Evolutionary conservation across 2,113 vertebrate genomes (phyloP).

Genomic region (Mustela nigripes): DNA sequence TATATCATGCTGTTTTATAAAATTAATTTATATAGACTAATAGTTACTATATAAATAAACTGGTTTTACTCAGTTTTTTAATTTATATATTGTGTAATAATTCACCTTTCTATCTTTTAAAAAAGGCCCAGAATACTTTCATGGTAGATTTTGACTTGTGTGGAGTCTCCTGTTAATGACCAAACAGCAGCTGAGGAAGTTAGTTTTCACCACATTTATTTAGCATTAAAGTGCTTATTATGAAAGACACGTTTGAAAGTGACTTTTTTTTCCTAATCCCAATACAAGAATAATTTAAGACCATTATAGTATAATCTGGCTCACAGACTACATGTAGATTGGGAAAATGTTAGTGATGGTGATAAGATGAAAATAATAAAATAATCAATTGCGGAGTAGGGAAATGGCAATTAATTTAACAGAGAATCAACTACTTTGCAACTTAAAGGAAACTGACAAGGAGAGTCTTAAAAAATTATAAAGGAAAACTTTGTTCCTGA

Average conservation of each 20-base stretch:
- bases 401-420: neutral
- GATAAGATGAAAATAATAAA: neutral
- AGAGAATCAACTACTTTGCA: neutral
- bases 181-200: neutral
- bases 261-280: neutral
- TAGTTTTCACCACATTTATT: constrained; percentile 34
- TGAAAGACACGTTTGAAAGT: constrained; percentile 8
- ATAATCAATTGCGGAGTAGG: neutral
- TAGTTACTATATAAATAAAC: neutral
- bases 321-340: neutral
- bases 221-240: neutral
- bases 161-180: neutral
- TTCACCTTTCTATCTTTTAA: constrained; percentile 27
- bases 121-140: constrained; percentile 6
- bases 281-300: constrained; percentile 27
- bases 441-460: neutral
- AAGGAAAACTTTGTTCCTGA: neutral
- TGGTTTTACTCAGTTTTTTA: neutral
- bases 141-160: neutral
- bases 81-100: constrained; percentile 13
- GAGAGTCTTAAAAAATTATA: neutral
- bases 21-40: neutral
- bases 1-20: constrained; percentile 27
- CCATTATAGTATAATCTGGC: neutral
- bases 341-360: neutral